phyloP scores from a whole-genome alignment of 2,113 vertebrate genomes.

The Lycaon pictus region DNA sequence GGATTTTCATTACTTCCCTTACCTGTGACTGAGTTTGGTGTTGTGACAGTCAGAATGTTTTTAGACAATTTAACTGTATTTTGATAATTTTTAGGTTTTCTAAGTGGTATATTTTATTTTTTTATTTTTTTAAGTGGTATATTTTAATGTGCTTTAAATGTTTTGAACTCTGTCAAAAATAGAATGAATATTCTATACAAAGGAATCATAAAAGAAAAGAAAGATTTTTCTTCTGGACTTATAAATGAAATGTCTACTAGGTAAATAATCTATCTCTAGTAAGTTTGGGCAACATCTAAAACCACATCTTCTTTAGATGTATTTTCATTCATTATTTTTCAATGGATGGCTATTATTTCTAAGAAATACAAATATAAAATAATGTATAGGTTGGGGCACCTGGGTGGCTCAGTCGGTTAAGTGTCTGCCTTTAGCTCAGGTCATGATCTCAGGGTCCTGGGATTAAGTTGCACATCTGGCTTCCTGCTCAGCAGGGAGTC shows the following conservation, averaged over 20 bases:
- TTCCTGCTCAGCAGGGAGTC: no score
- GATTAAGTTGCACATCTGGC: no score
- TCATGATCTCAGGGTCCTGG: no score
- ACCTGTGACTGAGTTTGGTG: background rate
- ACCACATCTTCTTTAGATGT: background rate
- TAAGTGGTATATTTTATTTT: constrained; percentile 69
- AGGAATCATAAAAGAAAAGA: constrained; percentile 61
- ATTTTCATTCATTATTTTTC: constrained; percentile 11
- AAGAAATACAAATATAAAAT: background rate
- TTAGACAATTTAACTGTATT: constrained; percentile 38
- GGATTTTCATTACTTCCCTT: background rate
- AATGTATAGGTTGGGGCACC: background rate
- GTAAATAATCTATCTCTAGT: background rate
- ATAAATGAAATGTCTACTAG: constrained; percentile 80
- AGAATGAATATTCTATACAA: constrained; percentile 64
- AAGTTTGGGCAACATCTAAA: constrained; percentile 67
- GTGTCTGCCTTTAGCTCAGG: no score
- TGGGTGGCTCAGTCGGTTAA: no score
- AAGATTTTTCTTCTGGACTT: constrained; percentile 81
- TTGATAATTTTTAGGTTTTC: constrained; percentile 65
- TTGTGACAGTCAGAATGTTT: background rate
- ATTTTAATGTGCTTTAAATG: constrained; percentile 74
- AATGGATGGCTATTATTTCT: background rate
- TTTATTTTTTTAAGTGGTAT: constrained; percentile 65
- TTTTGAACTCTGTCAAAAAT: constrained; percentile 73